Base-by-base conservation (phyloP, 2,888 invertebrate species). In the Trichacis sp. region DNA sequence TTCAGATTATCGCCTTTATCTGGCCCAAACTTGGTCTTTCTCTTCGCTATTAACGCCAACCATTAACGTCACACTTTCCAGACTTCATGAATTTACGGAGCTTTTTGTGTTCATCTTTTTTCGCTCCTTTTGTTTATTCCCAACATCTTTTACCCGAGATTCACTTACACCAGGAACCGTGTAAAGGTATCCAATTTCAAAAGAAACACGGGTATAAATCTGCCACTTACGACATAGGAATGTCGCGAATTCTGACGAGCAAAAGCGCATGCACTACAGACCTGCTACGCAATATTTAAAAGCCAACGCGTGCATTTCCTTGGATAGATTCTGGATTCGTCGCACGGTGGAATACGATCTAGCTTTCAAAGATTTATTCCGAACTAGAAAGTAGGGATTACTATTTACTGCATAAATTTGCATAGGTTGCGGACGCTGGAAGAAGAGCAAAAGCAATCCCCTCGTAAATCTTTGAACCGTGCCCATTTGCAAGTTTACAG, bases 331-430 rank as follows among this genome's bases (percentile, higher is more conserved):
- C 62, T 62, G 59, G 52, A 50, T 67, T 46, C 68, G 71, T 75
- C 70, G 55, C 48, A 29, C 38, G 42, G 48, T 50, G 54, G 48
- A 55, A 54, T 45, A 49, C 46, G 57, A 54, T 65, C 55, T 58
- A 57, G 69, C 59, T 61, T 69, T 58, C 54, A 56, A 62, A 70
- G 75, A 75, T 77, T 77, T 76, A 76, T 77, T 77, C 72, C 59
- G 42, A 74, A 70, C 69, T 61, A 60, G 71, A 69, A 65, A 70
- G 63, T 66, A 67, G 64, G 72, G 73, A 77, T 78, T 77, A 74
- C 75, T 74, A 74, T 78, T 78, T 76, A 70, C 72, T 69, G 71
- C 72, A 76, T 74, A 77, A 77, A 77, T 78, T 78, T 78, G 76
- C 75, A 74, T 78, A 73, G 61, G 57, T 64, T 59, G 54, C 49